phyloP scores from a whole-genome alignment of 2,888 invertebrate genomes.

The Scrobipalpa costella region DNA sequence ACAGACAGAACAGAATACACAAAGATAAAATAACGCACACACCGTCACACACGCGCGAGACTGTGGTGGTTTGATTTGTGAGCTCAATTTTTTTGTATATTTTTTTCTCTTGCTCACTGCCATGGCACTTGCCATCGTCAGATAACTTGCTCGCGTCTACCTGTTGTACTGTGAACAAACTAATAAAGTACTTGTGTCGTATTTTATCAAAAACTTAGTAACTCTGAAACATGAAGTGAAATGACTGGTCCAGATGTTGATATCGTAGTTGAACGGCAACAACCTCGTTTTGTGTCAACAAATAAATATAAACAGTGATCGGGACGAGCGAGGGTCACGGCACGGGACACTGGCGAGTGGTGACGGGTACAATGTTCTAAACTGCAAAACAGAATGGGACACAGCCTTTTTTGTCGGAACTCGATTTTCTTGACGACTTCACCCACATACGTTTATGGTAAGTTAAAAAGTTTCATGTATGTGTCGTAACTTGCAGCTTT shows the following conservation, averaged over 20 bases:
- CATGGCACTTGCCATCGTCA: constrained; percentile 41
- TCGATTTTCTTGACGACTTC: constrained; percentile 65
- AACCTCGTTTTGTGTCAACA: constrained; percentile 76
- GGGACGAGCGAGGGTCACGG: constrained; percentile 58
- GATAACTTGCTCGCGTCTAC: constrained; percentile 16
- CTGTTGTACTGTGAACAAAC: constrained; percentile 8
- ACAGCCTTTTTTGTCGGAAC: constrained; percentile 48
- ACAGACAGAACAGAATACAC: constrained; percentile 48
- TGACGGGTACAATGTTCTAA: constrained; percentile 73
- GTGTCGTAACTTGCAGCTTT: constrained; percentile 69
- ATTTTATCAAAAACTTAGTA: constrained; percentile 34
- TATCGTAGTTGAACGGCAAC: constrained; percentile 54
- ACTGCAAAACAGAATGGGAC: constrained; percentile 73
- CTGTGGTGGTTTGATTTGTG: constrained; percentile 56
- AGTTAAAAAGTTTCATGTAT: constrained; percentile 72
- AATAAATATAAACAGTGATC: constrained; percentile 74
- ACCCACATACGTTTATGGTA: constrained; percentile 79
- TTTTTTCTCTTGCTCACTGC: not conserved
- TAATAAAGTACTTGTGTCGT: not conserved
- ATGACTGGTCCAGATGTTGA: constrained; percentile 65
- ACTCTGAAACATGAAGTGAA: constrained; percentile 58
- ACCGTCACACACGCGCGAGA: too few relatives aligned
- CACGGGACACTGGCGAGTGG: constrained; percentile 51
- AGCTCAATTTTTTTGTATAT: constrained; percentile 1
- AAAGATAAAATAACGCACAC: too few relatives aligned